These are phyloP conservation scores for Enteromius treurensis DNA, from an alignment of 2,797 vertebrate species.

Conservation along the genomic window DNA sequence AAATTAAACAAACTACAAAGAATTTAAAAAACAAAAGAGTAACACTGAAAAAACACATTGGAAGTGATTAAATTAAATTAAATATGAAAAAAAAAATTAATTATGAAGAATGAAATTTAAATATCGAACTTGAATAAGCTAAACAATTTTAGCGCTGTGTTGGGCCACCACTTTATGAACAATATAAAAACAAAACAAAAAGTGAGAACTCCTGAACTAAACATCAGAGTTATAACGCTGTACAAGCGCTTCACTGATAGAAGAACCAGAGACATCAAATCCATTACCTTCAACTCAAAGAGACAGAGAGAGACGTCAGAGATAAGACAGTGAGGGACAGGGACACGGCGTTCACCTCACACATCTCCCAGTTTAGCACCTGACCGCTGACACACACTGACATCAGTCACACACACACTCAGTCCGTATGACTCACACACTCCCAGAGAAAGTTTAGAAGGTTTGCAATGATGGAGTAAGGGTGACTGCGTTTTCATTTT, in stretches of 20 bases:
- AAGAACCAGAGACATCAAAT: slow-evolving; percentile 13
- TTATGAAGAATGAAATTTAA: not conserved
- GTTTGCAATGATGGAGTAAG: not conserved
- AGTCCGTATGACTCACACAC: not conserved
- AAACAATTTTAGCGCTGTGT: not conserved
- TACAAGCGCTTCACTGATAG: not conserved
- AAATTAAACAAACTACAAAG: not conserved
- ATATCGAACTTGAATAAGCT: not conserved
- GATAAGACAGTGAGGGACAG: slow-evolving; percentile 24
- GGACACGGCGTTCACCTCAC: slow-evolving; percentile 20
- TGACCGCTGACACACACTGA: slow-evolving; percentile 40
- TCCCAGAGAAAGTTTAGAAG: not conserved
- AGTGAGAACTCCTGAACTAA: not conserved
- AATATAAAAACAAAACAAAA: not conserved
- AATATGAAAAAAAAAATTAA: not conserved
- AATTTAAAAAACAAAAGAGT: not conserved
- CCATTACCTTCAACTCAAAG: not conserved
- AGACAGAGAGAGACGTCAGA: slow-evolving; percentile 37
- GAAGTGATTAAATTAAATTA: not conserved
- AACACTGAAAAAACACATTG: no score
- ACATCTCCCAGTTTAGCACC: slow-evolving; percentile 37
- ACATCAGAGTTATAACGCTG: not conserved
- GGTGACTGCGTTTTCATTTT: not conserved
- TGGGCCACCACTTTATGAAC: not conserved
- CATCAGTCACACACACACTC: slow-evolving; percentile 20